Evolutionary conservation across 2,797 vertebrate species (phyloP).

Genomic region (Phalloptychus januarius): DNA sequence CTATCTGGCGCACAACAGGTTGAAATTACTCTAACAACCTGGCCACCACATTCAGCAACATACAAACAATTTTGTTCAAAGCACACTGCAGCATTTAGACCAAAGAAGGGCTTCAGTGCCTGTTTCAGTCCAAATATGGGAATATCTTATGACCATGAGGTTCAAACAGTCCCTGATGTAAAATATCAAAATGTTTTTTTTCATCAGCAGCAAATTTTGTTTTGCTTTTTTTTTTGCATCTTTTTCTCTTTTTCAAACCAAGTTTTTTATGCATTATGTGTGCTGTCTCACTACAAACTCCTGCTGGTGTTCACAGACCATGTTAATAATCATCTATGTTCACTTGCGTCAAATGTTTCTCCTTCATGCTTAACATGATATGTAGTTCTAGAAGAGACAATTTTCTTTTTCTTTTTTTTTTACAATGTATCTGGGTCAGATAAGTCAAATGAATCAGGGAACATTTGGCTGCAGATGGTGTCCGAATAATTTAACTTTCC

Average conservation of each 20-base stretch:
- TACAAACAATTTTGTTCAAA: constrained; percentile 25
- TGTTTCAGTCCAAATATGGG: constrained; percentile 8
- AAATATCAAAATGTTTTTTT: constrained; percentile 10
- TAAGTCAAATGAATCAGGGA: not conserved
- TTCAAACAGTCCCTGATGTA: constrained; percentile 18
- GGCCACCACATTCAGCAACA: constrained; percentile 25
- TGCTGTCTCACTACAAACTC: not conserved
- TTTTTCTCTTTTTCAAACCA: not conserved
- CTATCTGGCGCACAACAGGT: constrained; percentile 15
- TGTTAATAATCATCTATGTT: not conserved
- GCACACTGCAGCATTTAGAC: constrained; percentile 12
- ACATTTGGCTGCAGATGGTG: not conserved
- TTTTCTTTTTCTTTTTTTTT: not conserved
- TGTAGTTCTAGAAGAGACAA: not conserved
- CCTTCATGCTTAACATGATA: not conserved
- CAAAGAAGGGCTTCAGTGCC: not conserved
- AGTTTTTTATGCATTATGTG: not conserved
- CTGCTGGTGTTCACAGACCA: not conserved
- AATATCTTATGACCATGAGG: constrained; percentile 9
- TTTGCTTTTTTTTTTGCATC: not conserved
- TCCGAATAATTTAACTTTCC: not conserved
- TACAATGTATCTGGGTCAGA: not conserved
- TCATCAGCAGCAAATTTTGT: constrained; percentile 1
- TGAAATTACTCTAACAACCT: constrained; percentile 29
- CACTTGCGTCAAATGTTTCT: not conserved